Conservation (phyloP, 2,797 vertebrate genomes). For the Cottoperca gobio region DNA sequence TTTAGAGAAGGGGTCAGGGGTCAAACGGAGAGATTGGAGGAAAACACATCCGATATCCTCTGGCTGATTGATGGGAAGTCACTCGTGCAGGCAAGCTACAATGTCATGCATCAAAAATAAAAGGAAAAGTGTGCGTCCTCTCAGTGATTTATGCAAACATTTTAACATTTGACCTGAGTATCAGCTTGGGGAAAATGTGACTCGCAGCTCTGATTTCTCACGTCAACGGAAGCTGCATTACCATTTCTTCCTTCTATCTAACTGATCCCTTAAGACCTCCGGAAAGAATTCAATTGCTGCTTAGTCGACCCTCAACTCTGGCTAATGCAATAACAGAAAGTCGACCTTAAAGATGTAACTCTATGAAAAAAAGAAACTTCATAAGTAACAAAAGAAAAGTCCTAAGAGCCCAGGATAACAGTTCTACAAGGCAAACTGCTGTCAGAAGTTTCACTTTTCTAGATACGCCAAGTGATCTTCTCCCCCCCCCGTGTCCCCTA, state of each 20-base stretch:
- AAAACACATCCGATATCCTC: conserved; percentile 43
- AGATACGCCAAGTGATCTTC: not conserved
- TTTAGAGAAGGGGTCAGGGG: conserved; percentile 31
- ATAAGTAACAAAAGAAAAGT: not conserved
- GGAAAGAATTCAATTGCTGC: conserved; percentile 37
- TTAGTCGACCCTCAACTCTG: conserved; percentile 20
- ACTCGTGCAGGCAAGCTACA: conserved; percentile 24
- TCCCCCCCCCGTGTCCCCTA: conserved; percentile 36
- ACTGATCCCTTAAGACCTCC: conserved; percentile 35
- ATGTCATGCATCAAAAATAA: not conserved
- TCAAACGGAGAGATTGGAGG: conserved; percentile 49
- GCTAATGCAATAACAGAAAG: conserved; percentile 17
- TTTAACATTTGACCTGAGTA: conserved; percentile 40
- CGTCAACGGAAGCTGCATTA: conserved; percentile 24
- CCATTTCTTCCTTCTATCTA: conserved; percentile 16
- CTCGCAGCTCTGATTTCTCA: conserved; percentile 22
- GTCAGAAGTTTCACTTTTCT: conserved; percentile 20
- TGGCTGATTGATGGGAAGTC: conserved; percentile 38
- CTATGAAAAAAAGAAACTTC: conserved; percentile 7
- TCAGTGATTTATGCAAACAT: conserved; percentile 46
- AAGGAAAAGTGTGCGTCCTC: not conserved
- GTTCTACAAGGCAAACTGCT: conserved; percentile 26
- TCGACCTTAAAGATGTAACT: not conserved
- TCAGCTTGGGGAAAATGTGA: conserved; percentile 18
- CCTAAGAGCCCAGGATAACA: not conserved